Evolutionary conservation across 2,797 vertebrate genomes (phyloP).

Genomic region (Acanthurus tractus): DNA sequence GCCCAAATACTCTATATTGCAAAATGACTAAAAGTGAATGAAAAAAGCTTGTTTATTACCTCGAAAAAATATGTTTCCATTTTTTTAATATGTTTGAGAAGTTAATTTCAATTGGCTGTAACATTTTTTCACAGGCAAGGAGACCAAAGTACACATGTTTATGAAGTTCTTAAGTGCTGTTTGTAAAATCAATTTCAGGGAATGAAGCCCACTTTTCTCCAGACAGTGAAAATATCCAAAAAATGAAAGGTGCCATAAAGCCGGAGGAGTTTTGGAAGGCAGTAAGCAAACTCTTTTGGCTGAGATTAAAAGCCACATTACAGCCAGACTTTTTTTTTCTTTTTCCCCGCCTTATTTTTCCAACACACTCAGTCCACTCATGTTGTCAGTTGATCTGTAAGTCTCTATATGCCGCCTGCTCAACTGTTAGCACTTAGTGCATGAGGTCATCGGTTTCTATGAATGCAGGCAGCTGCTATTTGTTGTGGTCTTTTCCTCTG

Average conservation of each 20-base stretch:
- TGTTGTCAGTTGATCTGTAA: slow-evolving; percentile 49
- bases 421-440: slow-evolving; percentile 50
- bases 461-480: slow-evolving; percentile 53
- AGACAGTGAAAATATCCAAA: slow-evolving; percentile 51
- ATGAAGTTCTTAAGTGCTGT: not conserved
- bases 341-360: not conserved
- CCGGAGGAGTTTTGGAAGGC: slow-evolving; percentile 50
- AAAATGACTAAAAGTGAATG: not conserved
- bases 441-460: slow-evolving; percentile 65
- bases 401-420: slow-evolving; percentile 43
- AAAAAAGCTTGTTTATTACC: slow-evolving; percentile 28
- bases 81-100: slow-evolving; percentile 1
- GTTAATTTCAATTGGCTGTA: slow-evolving; percentile 34
- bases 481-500: slow-evolving; percentile 46
- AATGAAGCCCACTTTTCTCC: slow-evolving; percentile 30
- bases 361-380: slow-evolving; percentile 27
- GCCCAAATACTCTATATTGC: not conserved
- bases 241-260: slow-evolving; percentile 54
- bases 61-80: not conserved
- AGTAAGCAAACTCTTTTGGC: slow-evolving; percentile 14
- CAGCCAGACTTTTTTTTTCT: slow-evolving; percentile 44
- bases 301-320: slow-evolving; percentile 60
- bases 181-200: slow-evolving; percentile 62
- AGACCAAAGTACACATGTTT: slow-evolving; percentile 10
- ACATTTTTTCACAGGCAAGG: slow-evolving; percentile 42